These are phyloP conservation scores for Coluber constrictor DNA, from an alignment of 2,797 vertebrate genomes.

Conservation along the genomic window DNA sequence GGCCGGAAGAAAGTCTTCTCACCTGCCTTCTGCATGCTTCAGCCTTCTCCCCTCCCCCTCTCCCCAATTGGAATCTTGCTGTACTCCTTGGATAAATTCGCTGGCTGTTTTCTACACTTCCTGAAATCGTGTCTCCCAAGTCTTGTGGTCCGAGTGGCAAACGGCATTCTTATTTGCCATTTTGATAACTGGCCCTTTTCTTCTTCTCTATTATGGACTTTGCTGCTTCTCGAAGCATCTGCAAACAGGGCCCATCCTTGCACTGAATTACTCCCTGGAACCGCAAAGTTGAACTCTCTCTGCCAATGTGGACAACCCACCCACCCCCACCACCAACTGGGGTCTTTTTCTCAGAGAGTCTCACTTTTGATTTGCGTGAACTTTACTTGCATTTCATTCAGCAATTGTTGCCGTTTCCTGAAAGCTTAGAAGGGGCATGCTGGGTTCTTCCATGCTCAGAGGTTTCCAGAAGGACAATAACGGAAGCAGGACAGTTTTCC, in stretches of 20 bases:
- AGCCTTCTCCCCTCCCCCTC: not conserved
- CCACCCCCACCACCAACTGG: not conserved
- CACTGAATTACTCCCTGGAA: not conserved
- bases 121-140: not conserved
- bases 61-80: not conserved
- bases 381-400: not conserved
- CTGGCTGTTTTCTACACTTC: not conserved
- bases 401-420: too few relatives aligned
- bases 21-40: not conserved
- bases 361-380: not conserved
- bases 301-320: not conserved
- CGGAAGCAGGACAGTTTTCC: not conserved
- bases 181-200: not conserved
- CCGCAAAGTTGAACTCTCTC: not conserved
- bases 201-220: not conserved
- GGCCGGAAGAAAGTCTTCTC: fast-evolving
- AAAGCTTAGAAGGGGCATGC: not conserved
- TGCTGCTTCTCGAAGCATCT: not conserved
- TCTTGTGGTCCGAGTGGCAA: not conserved
- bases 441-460: not conserved
- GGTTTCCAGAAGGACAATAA: not conserved
- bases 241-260: too few relatives aligned
- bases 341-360: not conserved
- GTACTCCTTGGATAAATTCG: not conserved
- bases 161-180: not conserved